These are phyloP conservation scores for Lacerta agilis DNA, from an alignment of 2,797 vertebrate species.

Conservation along the genomic window DNA sequence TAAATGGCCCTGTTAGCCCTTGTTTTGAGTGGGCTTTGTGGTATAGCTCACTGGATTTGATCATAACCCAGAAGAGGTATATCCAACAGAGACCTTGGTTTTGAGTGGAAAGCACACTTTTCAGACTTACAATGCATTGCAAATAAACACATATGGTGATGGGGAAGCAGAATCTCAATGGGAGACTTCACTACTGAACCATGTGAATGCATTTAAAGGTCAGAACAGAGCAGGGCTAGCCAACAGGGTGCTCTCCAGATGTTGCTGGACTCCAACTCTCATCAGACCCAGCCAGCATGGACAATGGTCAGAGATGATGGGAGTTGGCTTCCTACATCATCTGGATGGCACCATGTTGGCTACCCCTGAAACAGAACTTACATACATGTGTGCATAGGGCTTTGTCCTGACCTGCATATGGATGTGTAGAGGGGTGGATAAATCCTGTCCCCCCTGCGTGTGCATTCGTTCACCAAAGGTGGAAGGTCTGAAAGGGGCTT, in stretches of 20 bases:
- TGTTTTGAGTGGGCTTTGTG: neutral
- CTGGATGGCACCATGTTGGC: too few species aligned
- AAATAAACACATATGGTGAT: neutral
- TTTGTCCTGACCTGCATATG: neutral
- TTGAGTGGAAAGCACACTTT: neutral
- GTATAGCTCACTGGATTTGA: neutral
- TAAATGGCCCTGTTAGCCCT: neutral
- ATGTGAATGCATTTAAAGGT: neutral
- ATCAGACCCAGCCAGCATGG: too few species aligned
- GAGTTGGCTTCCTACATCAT: too few species aligned
- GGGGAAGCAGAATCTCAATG: neutral
- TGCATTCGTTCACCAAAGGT: neutral
- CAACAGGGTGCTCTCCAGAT: too few species aligned
- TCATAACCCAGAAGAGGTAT: neutral
- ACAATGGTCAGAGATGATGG: too few species aligned
- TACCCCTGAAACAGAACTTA: too few species aligned
- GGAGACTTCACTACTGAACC: neutral
- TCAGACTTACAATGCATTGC: neutral
- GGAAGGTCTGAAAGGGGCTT: neutral
- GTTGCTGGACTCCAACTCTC: too few species aligned
- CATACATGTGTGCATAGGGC: neutral
- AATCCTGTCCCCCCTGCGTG: neutral
- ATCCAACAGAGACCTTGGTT: slow-evolving; percentile 12
- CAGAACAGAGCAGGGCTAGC: neutral
- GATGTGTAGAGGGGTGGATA: too few species aligned